Evolutionary conservation across 2,888 invertebrate genomes (phyloP).

Genomic region (Phalera bucephala): DNA sequence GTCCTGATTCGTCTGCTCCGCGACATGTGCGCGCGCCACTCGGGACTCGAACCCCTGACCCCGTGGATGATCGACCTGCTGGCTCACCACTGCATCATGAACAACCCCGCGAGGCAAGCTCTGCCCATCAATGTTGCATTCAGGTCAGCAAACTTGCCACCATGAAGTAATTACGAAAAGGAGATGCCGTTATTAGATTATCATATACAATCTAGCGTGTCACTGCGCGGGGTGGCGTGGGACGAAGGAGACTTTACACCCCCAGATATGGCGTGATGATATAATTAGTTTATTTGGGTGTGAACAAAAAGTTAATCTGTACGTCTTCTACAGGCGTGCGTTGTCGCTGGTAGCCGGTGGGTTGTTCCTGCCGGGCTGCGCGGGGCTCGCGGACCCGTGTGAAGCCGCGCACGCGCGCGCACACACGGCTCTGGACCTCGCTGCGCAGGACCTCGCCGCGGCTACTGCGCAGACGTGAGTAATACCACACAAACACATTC

Average conservation of each 20-base stretch:
- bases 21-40: constrained; percentile 94
- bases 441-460: constrained; percentile 96
- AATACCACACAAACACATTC: background rate
- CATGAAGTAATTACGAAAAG: too few relatives aligned
- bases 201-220: too few relatives aligned
- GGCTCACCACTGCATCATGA: constrained; percentile 98
- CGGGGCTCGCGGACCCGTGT: constrained; percentile 96
- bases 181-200: too few relatives aligned
- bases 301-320: too few relatives aligned
- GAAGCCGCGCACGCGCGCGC: constrained; percentile 94
- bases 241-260: too few relatives aligned
- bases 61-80: constrained; percentile 98
- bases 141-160: constrained; percentile 69
- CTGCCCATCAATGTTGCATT: constrained; percentile 96
- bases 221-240: too few relatives aligned
- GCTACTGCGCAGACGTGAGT: constrained; percentile 94
- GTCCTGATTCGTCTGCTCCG: constrained; percentile 96
- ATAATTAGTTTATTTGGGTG: too few relatives aligned
- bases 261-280: too few relatives aligned
- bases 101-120: constrained; percentile 96
- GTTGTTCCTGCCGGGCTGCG: constrained; percentile 96
- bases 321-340: constrained; percentile 89
- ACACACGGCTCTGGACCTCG: constrained; percentile 94
- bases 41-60: constrained; percentile 94
- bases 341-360: constrained; percentile 97